Evolutionary conservation across 2,113 vertebrate species (phyloP).

Genomic region (Hemichromis elongatus): DNA sequence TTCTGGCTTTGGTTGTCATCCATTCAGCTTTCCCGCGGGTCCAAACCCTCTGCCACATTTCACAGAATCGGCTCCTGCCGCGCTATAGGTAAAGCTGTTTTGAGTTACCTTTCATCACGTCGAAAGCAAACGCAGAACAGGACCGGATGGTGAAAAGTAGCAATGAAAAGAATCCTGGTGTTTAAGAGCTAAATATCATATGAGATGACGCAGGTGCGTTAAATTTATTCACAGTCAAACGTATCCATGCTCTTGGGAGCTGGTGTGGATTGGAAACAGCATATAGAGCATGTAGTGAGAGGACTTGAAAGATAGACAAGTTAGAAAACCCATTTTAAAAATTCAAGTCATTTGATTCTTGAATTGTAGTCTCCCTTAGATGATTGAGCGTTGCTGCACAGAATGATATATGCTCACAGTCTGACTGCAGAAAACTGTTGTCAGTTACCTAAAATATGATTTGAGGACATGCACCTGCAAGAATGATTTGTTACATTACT

Average conservation of each 20-base stretch:
- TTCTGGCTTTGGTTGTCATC: constrained; percentile 56
- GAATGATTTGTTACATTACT: neutral
- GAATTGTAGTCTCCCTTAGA: neutral
- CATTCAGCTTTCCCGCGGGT: constrained; percentile 31
- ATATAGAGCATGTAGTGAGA: neutral
- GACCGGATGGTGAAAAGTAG: neutral
- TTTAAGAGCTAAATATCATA: constrained; percentile 2
- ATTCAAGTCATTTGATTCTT: neutral
- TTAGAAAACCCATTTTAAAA: neutral
- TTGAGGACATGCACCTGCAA: neutral
- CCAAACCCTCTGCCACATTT: constrained; percentile 27
- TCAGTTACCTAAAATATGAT: neutral
- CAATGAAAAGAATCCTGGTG: neutral
- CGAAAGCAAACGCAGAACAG: neutral
- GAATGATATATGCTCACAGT: neutral
- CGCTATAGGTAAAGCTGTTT: constrained; percentile 30
- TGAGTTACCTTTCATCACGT: constrained; percentile 34
- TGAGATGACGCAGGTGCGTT: neutral
- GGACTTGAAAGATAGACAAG: neutral
- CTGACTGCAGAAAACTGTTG: neutral
- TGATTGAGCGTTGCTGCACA: neutral
- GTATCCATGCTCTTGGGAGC: neutral
- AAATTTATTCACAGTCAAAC: neutral
- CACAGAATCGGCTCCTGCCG: neutral
- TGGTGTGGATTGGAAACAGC: neutral